Evolutionary conservation across 2,888 invertebrate species (phyloP).

Genomic region (Acanthosepion esculentum): DNA sequence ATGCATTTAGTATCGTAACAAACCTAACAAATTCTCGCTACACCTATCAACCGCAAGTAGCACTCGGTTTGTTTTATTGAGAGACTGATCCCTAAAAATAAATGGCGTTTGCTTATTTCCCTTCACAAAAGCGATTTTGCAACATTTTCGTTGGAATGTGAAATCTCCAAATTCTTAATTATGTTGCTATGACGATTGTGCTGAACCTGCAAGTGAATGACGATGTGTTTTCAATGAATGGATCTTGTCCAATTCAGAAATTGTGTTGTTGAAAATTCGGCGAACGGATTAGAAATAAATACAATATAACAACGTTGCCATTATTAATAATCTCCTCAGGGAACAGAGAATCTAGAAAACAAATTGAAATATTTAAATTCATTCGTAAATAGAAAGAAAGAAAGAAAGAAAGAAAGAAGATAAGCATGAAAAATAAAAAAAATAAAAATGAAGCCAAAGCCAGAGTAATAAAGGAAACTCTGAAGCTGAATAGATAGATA

Average conservation of each 20-base stretch:
- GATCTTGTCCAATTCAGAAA: background rate
- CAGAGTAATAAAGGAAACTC: background rate
- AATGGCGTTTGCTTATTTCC: no score
- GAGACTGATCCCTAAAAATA: no score
- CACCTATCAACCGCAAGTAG: no score
- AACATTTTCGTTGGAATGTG: no score
- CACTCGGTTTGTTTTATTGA: no score
- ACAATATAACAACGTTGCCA: background rate
- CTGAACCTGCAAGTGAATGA: conserved; percentile 3
- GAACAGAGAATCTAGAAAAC: background rate
- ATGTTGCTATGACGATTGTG: no score
- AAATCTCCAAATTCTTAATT: background rate
- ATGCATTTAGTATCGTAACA: no score
- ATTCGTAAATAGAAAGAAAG: background rate
- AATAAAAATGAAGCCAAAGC: background rate
- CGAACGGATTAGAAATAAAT: conserved; percentile 7
- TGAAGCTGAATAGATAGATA: background rate
- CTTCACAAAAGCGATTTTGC: no score
- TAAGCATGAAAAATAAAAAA: background rate
- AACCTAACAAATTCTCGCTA: no score
- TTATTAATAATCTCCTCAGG: background rate
- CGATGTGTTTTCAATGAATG: background rate
- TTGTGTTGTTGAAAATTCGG: background rate
- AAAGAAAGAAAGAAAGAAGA: background rate
- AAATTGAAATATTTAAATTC: background rate